Base-by-base conservation (phyloP, 2,888 invertebrate genomes). In the Synergus umbraculus region DNA sequence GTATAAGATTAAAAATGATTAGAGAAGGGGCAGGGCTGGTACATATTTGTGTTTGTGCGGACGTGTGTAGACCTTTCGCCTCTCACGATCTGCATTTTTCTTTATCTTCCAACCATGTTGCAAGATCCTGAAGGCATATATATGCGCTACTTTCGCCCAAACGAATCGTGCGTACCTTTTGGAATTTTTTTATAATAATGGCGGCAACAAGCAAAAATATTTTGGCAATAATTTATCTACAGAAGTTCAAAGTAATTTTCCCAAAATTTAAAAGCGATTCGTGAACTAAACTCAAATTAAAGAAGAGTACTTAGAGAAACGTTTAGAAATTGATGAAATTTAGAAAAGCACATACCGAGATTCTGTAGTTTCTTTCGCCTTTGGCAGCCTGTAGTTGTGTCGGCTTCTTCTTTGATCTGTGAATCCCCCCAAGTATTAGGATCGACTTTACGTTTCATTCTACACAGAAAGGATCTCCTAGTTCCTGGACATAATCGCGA, bases 391-490 rank as follows among this genome's bases (percentile, higher is more conserved):
- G 92, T 93, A 9, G 93, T 93, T 0, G 94, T 93, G 78, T 95
- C 95, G 0, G 94, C 93, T 89, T 97, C 97, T 88, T 97, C 96
- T 92, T 97, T 97, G 81, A 96, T 94, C 88, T 94, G 94, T 18
- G 93, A 91, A 67, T 91, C 92, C 0, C 83, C 83, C 80, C 87
- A 87, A 2, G 85, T 79, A n/a, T 73, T 73, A 0, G 81, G 87
- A 37, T 90, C 90, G 13, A 93, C 91, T 91, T 96, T 96, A 87
- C 96, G 95, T 92, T 98, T 98, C 96, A 98, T 98, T 82, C 98
- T 95, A 90, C 98, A 98, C 92, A 97, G 97, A 92, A 98, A 98
- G 0, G 98, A 98, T 58, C 98, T 94, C 4, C 98, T 93, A 0
- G 98, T 97, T 7, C 98, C 98, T 0, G 98, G 96, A 90, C 97